phyloP scores from a whole-genome alignment of 1,140 invertebrate species.

The Cecropterus lyciades region DNA sequence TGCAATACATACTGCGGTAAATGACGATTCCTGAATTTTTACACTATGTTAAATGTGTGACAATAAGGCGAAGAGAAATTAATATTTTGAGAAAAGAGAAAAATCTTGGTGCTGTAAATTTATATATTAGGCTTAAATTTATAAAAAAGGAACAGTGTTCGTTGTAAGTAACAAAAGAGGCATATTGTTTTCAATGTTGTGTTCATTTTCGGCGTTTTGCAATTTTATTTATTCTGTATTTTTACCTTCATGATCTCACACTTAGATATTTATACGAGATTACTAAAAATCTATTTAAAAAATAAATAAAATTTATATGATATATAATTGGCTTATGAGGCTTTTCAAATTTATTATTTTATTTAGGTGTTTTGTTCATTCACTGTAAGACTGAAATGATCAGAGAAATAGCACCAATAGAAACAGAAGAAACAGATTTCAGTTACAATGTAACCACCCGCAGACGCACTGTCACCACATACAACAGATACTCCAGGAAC shows the following conservation, averaged over 20 bases:
- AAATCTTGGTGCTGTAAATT: slow-evolving; percentile 84
- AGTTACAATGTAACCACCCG: slow-evolving; percentile 48
- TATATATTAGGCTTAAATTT: slow-evolving; percentile 84
- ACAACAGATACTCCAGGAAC: slow-evolving; percentile 39
- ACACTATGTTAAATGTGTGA: slow-evolving; percentile 81
- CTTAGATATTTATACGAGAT: slow-evolving; percentile 83
- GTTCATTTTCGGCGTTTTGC: slow-evolving; percentile 81
- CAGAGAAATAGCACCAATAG: slow-evolving; percentile 73
- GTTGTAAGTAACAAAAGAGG: slow-evolving; percentile 79
- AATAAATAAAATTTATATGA: slow-evolving; percentile 75
- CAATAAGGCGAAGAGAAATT: slow-evolving; percentile 82
- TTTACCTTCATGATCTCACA: slow-evolving; percentile 82
- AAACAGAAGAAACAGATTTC: slow-evolving; percentile 43
- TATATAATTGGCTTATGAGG: slow-evolving; percentile 82
- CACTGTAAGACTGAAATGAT: slow-evolving; percentile 76
- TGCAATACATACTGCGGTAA: slow-evolving; percentile 82
- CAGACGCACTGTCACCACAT: slow-evolving; percentile 64
- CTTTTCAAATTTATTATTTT: slow-evolving; percentile 74
- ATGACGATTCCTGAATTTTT: slow-evolving; percentile 75
- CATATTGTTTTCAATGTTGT: slow-evolving; percentile 80
- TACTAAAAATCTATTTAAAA: slow-evolving; percentile 79
- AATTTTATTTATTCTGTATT: slow-evolving; percentile 80
- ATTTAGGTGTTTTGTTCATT: slow-evolving; percentile 72
- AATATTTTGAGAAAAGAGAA: slow-evolving; percentile 83
- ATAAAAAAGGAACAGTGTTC: slow-evolving; percentile 79